Evolutionary conservation across 2,113 vertebrate genomes (phyloP), one percentile per base, ranked within the genome.

Genomic region (Maccullochella peelii): DNA sequence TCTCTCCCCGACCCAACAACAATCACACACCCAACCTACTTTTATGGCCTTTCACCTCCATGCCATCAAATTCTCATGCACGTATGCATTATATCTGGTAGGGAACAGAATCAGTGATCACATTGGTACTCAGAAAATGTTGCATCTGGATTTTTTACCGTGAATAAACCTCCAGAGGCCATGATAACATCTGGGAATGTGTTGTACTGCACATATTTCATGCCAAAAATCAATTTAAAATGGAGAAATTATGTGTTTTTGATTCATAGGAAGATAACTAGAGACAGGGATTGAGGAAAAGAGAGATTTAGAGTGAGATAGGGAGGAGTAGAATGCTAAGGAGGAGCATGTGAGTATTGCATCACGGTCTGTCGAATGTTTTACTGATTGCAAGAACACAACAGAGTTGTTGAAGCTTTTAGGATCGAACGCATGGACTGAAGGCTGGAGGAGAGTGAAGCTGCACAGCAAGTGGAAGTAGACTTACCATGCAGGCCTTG

Each of bases 401-500:
- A 62, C 27, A 83, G 14, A 62, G 38, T 42, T 52, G n/a, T 42
- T 57, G 58, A 62, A 55, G 15, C 23, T 42, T 75, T 57, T 36
- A 38, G 21, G 66, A 11, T 68, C 52, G 8, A n/a, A 67, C 58
- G 65, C 27, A 73, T 49, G n/a, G 54, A 71, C 9, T 40, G 23
- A 25, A 40, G 33, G 47, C 21, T 47, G 52, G 9, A 18, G 44
- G 66, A 73, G 38, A 59, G 70, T 33, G 27, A 30, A 1, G 18
- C 40, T 23, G 63, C 16, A 40, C 65, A 73, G 44, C 58, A 57
- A 81, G 67, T 55, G 44, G 0, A 74, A 40, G 55, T 67, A 40
- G 52, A 47, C 44, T 86, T 77, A 85, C 88, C 89, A 77, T 81
- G 75, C 78, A 79, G 87, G 74, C 89, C 88, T 66, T 84, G 89